These are phyloP conservation scores for Anomalospiza imberbis DNA, from an alignment of 2,797 vertebrate species.

Conservation along the genomic window DNA sequence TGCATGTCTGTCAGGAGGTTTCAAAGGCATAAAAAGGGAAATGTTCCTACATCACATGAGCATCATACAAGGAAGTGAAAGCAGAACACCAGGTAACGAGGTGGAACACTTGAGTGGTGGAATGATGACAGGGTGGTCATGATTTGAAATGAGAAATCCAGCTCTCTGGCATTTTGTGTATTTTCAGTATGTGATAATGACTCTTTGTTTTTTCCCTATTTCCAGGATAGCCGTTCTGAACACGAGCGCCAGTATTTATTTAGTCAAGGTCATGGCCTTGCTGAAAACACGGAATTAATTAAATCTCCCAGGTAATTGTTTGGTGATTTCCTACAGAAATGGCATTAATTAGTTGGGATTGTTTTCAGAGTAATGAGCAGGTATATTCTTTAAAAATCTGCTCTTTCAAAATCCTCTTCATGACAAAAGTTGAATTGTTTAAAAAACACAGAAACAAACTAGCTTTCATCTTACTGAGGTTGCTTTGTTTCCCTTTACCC, in stretches of 20 bases:
- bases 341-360: neutral
- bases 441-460: neutral
- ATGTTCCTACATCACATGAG: neutral
- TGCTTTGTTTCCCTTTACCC: neutral
- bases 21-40: neutral
- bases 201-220: neutral
- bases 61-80: neutral
- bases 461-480: neutral
- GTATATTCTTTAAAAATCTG: neutral
- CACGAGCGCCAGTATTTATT: slow-evolving; percentile 95
- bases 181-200: neutral
- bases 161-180: neutral
- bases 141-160: neutral
- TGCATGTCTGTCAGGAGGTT: neutral
- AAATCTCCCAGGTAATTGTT: slow-evolving; percentile 88
- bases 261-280: slow-evolving; percentile 84
- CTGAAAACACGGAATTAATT: slow-evolving; percentile 89
- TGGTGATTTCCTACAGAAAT: neutral
- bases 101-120: neutral
- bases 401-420: neutral
- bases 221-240: slow-evolving; percentile 91
- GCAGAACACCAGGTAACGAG: neutral
- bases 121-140: neutral
- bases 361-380: neutral
- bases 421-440: neutral